Base-by-base conservation (phyloP, 2,888 invertebrate species). In the Girardia tigrina region DNA sequence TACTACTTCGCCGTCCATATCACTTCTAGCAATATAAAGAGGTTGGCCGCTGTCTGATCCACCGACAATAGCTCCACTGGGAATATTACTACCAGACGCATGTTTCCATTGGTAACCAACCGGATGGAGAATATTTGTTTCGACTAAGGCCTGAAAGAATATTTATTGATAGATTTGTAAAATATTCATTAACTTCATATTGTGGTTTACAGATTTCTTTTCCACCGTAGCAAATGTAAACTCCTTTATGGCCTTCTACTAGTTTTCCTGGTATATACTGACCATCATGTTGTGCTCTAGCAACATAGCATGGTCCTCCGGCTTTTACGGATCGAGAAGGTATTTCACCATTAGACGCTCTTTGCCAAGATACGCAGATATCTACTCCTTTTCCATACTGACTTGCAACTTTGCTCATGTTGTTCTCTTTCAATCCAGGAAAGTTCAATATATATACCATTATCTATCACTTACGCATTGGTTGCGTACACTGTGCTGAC, bases 331-430 rank as follows among this genome's bases (percentile, higher is more conserved):
- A 23, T 26, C 69, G 23, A 16, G 8, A 4, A 26, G 69, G 69
- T 23, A 74, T 74, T 6, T 74, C 2, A 1, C 74, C 74, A 28
- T 74, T 74, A 28, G 27, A 26, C 14, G 74, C 56, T 4, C 26
- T 42, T 8, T 56, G 56, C 74, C 74, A 74, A 4, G 74, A 74
- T 1, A 42, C 69, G 26, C 56, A 70, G 16, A 74, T 26, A 16
- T 74, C 42, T 26, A 74, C 74, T 20, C 74, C 28, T 27, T 74
- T 12, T 6, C 74, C 74, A 2, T 4, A 4, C 4, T 12, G 4
- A 56, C 8, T 8, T 8, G 4, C 4, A 20, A 74, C 56, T 74
- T 74, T 71, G 26, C 74, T 74, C 74, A 74, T 74, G n/a, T n/a
- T n/a, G n/a, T n/a, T n/a, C n/a, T n/a, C n/a, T n/a, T n/a, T n/a